Evolutionary conservation across 2,113 vertebrate genomes (phyloP).

Genomic region (Apteryx mantelli): DNA sequence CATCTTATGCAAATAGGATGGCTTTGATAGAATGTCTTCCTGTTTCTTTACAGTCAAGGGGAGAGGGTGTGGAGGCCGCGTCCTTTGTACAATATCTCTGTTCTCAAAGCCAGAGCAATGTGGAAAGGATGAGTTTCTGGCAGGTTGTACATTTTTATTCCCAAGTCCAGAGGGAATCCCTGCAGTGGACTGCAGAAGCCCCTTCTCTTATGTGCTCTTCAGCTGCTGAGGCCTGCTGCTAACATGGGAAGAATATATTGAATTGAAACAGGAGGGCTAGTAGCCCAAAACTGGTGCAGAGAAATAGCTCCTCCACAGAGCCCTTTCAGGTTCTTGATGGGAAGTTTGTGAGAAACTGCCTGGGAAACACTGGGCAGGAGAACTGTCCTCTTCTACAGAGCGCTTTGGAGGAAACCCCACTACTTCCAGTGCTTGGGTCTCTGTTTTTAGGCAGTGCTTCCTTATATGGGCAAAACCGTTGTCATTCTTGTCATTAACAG

Average conservation of each 20-base stretch:
- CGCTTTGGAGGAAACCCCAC: background rate
- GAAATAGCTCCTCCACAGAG: background rate
- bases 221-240: background rate
- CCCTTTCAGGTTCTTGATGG: background rate
- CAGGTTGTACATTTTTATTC: background rate
- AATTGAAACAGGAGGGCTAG: background rate
- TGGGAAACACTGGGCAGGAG: background rate
- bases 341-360: background rate
- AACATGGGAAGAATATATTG: fast-evolving
- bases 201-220: background rate
- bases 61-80: background rate
- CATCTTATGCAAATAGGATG: background rate
- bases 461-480: background rate
- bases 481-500: background rate
- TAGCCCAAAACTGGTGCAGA: background rate
- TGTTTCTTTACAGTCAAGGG: background rate
- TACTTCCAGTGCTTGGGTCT: background rate
- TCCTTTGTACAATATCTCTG: background rate
- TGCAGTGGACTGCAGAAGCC: background rate
- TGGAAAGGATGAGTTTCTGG: background rate
- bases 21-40: background rate
- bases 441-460: background rate
- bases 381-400: background rate
- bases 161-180: background rate
- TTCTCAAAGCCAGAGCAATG: background rate